Conservation (phyloP, 2,113 vertebrate species). For the Origma solitaria region DNA sequence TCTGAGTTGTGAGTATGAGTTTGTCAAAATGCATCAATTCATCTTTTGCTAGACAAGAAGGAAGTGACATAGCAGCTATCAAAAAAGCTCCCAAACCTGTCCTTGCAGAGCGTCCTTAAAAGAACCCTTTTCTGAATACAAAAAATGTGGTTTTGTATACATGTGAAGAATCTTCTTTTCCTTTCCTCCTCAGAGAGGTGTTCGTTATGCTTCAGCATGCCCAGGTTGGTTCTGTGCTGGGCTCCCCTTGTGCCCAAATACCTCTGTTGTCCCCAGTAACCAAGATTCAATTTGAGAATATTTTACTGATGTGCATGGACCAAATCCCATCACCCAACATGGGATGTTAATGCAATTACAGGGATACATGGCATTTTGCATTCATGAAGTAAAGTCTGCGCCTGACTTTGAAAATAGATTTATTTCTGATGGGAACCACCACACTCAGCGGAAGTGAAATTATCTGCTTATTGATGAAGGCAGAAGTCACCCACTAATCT, state of each 20-base stretch:
- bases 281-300: not conserved
- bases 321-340: not conserved
- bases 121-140: not conserved
- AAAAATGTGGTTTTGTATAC: not conserved
- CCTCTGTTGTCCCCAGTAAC: not conserved
- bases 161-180: not conserved
- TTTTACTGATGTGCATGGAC: not conserved
- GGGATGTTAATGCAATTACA: not conserved
- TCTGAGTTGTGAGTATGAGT: not conserved
- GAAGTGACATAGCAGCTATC: constrained; percentile 35
- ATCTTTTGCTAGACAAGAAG: constrained; percentile 22
- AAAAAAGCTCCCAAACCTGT: not conserved
- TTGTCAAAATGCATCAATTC: constrained; percentile 15
- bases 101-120: constrained; percentile 2
- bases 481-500: not conserved
- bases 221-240: not conserved
- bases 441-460: fast-evolving
- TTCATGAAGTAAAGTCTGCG: not conserved
- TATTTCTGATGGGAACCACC: not conserved
- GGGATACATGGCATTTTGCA: not conserved
- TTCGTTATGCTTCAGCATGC: not conserved
- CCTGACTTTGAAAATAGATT: not conserved
- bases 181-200: not conserved
- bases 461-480: not conserved
- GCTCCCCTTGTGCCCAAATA: not conserved